Base-by-base conservation (phyloP, 1,140 invertebrate species). In the Dreissena rostriformis region DNA sequence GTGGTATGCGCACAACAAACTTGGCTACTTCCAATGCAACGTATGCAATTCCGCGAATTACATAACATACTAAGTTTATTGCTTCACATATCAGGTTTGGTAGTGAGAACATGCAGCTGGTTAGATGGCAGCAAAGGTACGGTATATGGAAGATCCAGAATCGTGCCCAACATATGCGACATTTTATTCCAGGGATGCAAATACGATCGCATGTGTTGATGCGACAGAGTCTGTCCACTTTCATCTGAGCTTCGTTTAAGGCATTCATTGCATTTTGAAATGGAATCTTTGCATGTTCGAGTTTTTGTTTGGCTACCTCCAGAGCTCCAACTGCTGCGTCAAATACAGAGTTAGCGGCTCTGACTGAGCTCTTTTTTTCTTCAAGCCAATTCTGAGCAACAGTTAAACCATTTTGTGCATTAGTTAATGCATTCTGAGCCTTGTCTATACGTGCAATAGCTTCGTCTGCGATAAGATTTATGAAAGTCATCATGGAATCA, bases 251-350 rank as follows among this genome's bases (percentile, higher is more conserved):
- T 1, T 68, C 66, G 8, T 78, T 39, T 10, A 87, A 29, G 65
- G 75, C 82, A 26, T 67, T 24, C 5, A 83, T 17, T 22, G 86
- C 84, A 51, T 51, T 68, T 24, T 66, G 11, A 65, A 77, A 70
- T 22, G 86, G 84, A 39, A 75, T 79, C 53, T 87, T 87, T 53
- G 84, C 83, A 1, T 24, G n/a, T 22, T 87, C 86, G 19, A 87
- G 19, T 66, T 82, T 83, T 5, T 79, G 22, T 61, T 87, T 86
- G 24, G 72, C 70, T 24, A 19, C 12, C 10, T 87, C 76, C 70
- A 86, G 66, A 26, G 24, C 28, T 15, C 24, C 4, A 24, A 87
- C 75, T 52, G 84, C 86, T 8, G n/a, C 67, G 53, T 87, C 84
- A 73, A 87, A 86, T n/a, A 19, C 75, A 19, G 24, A 10, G 39